A percentile compares a stretch with the other conserved stretches of the same genome.
Conservation (phyloP, 2,888 invertebrate species). For the Agonopterix subpropinquella region DNA sequence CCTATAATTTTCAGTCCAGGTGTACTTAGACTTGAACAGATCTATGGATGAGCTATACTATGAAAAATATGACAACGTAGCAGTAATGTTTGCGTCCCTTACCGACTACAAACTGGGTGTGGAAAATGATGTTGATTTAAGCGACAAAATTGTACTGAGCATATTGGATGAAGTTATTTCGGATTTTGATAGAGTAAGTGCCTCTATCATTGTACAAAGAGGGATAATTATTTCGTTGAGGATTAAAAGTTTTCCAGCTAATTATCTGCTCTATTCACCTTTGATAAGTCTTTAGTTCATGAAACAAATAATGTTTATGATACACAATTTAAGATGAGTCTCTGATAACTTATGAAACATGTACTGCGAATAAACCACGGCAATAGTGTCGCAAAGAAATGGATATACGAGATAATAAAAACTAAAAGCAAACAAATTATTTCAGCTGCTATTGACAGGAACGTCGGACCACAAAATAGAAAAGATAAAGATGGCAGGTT, state of each 20-base stretch:
- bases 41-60: conserved; percentile 87
- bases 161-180: conserved; percentile 94
- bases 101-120: conserved; percentile 85
- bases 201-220: not conserved
- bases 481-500: conserved; percentile 97
- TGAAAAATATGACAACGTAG: conserved; percentile 90
- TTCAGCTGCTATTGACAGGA: conserved; percentile 78
- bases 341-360: not conserved
- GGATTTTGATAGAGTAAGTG: conserved; percentile 90
- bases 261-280: too few relatives aligned
- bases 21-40: conserved; percentile 83
- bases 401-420: too few relatives aligned
- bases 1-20: conserved; percentile 78
- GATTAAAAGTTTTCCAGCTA: too few relatives aligned
- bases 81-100: conserved; percentile 97
- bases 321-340: too few relatives aligned
- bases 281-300: too few relatives aligned
- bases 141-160: conserved; percentile 79
- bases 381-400: too few relatives aligned
- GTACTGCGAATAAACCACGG: too few relatives aligned
- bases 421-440: too few relatives aligned
- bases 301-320: too few relatives aligned
- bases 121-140: conserved; percentile 79
- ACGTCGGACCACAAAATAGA: conserved; percentile 84
- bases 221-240: too few relatives aligned